Conservation (phyloP, 1,140 invertebrate genomes). For the Cydia strobilella region DNA sequence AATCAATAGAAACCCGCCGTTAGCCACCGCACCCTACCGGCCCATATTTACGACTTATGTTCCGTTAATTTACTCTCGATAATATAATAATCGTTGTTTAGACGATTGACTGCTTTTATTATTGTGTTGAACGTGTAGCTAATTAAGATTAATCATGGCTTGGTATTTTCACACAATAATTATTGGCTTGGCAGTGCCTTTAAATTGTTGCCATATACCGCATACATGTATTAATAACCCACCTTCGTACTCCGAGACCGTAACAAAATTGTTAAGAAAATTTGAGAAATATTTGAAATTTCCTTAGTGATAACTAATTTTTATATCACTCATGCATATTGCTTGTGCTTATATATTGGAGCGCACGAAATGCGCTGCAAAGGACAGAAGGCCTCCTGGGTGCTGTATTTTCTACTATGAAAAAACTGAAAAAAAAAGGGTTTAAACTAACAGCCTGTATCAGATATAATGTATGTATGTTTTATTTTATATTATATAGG, state of each 20-base stretch:
- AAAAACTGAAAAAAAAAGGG: no score
- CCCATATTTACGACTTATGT: conserved; percentile 19
- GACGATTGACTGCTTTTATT: not conserved
- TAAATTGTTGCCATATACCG: not conserved
- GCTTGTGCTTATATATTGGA: no score
- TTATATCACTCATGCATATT: no score
- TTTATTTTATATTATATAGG: no score
- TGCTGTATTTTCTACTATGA: not conserved
- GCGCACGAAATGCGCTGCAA: not conserved
- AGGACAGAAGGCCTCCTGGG: no score
- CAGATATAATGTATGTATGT: no score
- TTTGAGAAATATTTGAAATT: no score
- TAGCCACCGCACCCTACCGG: not conserved
- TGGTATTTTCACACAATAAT: not conserved
- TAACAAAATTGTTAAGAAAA: no score
- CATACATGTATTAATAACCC: no score
- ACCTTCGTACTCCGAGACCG: no score
- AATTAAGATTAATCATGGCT: not conserved
- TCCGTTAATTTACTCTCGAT: conserved; percentile 5
- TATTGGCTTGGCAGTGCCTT: not conserved
- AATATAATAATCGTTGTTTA: conserved; percentile 16
- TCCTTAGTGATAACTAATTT: no score
- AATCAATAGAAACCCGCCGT: conserved; percentile 22
- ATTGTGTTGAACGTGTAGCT: not conserved
- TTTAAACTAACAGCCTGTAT: no score